A percentile compares a stretch with the other conserved stretches of the same genome.
Conservation (phyloP, 2,888 invertebrate genomes). For the Acrocyrtus sp. region DNA sequence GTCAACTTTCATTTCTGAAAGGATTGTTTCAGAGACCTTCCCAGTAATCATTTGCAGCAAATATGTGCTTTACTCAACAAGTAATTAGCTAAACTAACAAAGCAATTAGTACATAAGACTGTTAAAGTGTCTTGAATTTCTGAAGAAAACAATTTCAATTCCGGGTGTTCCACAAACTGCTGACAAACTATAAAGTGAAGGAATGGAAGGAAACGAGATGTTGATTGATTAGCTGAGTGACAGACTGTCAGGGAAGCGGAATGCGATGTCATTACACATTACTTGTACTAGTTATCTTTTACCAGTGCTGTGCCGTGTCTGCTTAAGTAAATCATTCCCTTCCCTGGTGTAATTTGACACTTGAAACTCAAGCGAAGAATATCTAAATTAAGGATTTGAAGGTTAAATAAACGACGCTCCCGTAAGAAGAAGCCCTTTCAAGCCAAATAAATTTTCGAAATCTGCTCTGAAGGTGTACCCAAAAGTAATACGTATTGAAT, state of each 20-base stretch:
- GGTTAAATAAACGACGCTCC: not conserved
- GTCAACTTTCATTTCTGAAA: not conserved
- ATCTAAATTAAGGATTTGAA: not conserved
- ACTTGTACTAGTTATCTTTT: not conserved
- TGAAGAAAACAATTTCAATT: not conserved
- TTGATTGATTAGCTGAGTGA: constrained; percentile 36
- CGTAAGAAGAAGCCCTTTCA: not conserved
- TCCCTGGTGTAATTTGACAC: not conserved
- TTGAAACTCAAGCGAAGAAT: not conserved
- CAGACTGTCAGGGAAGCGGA: constrained; percentile 22
- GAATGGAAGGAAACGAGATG: constrained; percentile 4
- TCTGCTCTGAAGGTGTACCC: no score
- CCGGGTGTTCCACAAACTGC: constrained; percentile 5
- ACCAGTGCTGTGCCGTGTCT: no score
- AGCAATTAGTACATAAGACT: not conserved
- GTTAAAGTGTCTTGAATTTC: not conserved
- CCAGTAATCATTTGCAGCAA: not conserved
- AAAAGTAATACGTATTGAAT: not conserved
- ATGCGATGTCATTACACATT: constrained; percentile 2
- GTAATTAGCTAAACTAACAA: constrained; percentile 7
- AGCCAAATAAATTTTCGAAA: not conserved
- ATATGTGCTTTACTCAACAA: constrained; percentile 7
- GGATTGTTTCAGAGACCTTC: not conserved
- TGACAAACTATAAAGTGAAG: no score
- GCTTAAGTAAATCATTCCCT: not conserved